Conservation (phyloP, 2,113 vertebrate genomes). For the Thinocorus orbignyianus region DNA sequence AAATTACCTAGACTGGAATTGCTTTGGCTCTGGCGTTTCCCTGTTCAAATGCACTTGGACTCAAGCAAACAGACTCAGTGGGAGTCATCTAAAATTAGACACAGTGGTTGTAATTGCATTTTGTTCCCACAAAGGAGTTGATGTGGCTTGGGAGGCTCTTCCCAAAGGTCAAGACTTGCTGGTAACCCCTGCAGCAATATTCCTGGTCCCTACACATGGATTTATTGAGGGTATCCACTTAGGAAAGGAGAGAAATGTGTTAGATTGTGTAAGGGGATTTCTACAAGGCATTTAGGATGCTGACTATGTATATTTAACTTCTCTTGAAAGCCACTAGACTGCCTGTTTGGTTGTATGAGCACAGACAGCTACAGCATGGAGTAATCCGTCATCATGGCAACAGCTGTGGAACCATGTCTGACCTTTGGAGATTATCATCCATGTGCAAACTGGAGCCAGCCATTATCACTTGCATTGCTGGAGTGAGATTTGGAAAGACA, state of each 20-base stretch:
- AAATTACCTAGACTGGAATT: not conserved
- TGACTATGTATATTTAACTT: not conserved
- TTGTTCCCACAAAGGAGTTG: not conserved
- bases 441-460: not conserved
- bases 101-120: not conserved
- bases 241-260: not conserved
- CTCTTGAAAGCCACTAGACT: not conserved
- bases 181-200: not conserved
- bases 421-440: not conserved
- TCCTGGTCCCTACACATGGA: not conserved
- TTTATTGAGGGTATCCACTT: not conserved
- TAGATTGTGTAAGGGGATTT: not conserved
- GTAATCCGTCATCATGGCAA: not conserved
- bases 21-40: not conserved
- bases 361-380: not conserved
- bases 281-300: not conserved
- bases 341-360: not conserved
- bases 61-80: not conserved
- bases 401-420: not conserved
- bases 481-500: not conserved
- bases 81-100: conserved; percentile 21
- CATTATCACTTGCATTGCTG: not conserved
- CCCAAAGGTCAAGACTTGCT: not conserved
- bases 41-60: not conserved
- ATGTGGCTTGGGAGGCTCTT: not conserved